Conservation (phyloP, 53 echinoderm and acorn worm genomes). For the Crossaster papposus region DNA sequence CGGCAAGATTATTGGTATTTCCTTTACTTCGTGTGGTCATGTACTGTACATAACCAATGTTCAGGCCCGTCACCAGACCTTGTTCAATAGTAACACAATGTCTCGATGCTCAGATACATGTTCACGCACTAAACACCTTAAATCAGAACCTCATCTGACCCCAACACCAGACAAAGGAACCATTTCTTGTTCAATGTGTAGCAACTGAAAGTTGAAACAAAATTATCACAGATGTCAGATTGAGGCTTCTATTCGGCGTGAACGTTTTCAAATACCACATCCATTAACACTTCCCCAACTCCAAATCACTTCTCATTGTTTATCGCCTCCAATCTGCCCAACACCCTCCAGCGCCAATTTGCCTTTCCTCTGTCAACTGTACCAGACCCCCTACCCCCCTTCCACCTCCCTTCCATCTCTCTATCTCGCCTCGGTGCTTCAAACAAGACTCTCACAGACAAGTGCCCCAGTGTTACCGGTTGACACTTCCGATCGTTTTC, state of each 20-base stretch:
- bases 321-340: neutral
- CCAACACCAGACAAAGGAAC: no score
- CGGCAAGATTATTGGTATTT: no score
- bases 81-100: no score
- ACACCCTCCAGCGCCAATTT: conserved; percentile 14
- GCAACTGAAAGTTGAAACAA: no score
- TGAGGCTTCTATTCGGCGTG: neutral
- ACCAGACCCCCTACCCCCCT: neutral
- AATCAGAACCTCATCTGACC: no score
- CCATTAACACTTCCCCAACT: neutral
- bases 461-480: conserved; percentile 12
- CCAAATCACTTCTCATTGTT: conserved; percentile 4
- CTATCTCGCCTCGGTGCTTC: neutral
- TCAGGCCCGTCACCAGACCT: no score
- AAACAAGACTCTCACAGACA: neutral
- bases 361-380: neutral
- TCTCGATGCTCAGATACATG: no score
- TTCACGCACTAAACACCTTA: no score
- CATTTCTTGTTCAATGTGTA: no score
- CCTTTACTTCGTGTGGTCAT: no score
- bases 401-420: neutral
- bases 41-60: no score
- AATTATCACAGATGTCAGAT: neutral
- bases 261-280: neutral
- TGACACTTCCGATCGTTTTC: conserved; percentile 44